Conservation (phyloP, 2,113 vertebrate genomes). For the Aptenodytes patagonicus region DNA sequence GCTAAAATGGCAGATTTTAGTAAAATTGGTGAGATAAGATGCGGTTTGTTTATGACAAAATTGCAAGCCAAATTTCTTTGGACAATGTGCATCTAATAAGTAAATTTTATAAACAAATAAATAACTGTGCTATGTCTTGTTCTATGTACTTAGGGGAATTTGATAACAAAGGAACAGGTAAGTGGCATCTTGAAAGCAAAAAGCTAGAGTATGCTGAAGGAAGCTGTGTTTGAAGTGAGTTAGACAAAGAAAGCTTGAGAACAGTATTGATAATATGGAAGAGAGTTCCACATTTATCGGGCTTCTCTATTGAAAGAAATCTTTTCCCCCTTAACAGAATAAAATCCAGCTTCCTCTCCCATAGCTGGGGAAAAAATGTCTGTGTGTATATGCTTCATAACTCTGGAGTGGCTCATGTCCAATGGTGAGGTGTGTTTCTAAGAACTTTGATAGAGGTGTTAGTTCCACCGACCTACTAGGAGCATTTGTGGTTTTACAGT, state of each 20-base stretch:
- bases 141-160: background rate
- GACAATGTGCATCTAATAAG: background rate
- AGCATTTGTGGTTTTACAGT: background rate
- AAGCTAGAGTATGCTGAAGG: background rate
- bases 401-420: background rate
- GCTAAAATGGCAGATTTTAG: background rate
- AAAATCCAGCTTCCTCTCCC: background rate
- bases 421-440: background rate
- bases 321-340: background rate
- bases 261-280: background rate
- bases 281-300: background rate
- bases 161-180: background rate
- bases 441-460: background rate
- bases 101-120: background rate
- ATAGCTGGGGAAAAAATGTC: background rate
- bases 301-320: background rate
- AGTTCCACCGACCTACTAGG: background rate
- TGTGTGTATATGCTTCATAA: background rate
- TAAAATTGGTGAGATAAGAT: background rate
- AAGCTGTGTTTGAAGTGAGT: background rate
- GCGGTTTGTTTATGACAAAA: background rate
- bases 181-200: background rate
- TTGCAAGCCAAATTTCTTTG: background rate
- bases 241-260: background rate
- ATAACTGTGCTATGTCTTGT: background rate